Percentiles rank a stretch among this genome's conserved stretches.
These are phyloP conservation scores for Pristionchus arcanus DNA, from an alignment of 2,888 invertebrate genomes.

Conservation along the genomic window DNA sequence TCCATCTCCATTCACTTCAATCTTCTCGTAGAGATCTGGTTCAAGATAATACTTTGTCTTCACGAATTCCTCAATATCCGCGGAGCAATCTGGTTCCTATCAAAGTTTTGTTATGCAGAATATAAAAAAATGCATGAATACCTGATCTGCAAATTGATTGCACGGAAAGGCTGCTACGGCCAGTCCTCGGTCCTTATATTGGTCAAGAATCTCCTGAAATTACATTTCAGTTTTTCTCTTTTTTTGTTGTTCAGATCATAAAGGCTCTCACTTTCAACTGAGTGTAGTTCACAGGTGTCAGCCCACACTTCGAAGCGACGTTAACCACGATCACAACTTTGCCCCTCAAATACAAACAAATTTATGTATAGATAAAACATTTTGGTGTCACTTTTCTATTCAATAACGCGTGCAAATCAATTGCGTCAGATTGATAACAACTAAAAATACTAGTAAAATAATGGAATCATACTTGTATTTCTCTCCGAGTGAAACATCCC, in stretches of 20 bases:
- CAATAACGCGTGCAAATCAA: not conserved
- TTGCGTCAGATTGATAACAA: not conserved
- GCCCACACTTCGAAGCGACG: slow-evolving; percentile 90
- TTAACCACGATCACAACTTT: slow-evolving; percentile 89
- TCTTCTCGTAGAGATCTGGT: slow-evolving; percentile 83
- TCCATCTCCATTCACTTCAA: slow-evolving; percentile 86
- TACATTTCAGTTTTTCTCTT: not conserved
- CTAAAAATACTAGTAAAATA: not conserved
- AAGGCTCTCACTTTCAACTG: slow-evolving; percentile 84
- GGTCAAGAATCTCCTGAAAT: slow-evolving; percentile 83
- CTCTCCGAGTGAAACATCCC: slow-evolving; percentile 86
- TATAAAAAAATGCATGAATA: not conserved
- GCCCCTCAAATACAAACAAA: slow-evolving; percentile 82
- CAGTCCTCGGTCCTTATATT: slow-evolving; percentile 86
- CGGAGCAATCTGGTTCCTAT: slow-evolving; percentile 86
- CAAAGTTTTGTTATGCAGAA: not conserved
- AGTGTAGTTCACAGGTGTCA: slow-evolving; percentile 88
- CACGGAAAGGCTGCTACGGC: slow-evolving; percentile 90
- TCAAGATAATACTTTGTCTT: slow-evolving; percentile 69
- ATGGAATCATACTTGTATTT: slow-evolving; percentile 84
- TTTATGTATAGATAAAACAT: not conserved
- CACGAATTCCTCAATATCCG: slow-evolving; percentile 85
- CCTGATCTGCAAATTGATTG: slow-evolving; percentile 86
- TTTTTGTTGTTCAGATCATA: too few relatives aligned
- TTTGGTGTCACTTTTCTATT: not conserved